phyloP scores from a whole-genome alignment of 2,888 invertebrate species.

The Chirona hameri region DNA sequence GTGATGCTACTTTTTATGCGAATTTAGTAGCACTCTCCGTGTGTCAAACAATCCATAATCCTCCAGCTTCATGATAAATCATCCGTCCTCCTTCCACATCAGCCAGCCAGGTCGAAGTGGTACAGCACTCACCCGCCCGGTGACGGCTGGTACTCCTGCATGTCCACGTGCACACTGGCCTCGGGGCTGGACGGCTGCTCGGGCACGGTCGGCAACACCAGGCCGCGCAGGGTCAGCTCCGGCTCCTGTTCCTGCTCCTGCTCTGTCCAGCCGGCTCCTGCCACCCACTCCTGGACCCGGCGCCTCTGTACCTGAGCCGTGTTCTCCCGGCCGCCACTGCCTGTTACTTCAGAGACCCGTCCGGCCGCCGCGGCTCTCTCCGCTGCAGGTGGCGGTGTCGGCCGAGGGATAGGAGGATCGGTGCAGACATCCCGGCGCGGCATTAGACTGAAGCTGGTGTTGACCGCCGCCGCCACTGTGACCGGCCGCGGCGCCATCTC shows the following conservation, averaged over 20 bases:
- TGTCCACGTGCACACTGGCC: slow-evolving; percentile 54
- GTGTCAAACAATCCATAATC: no score
- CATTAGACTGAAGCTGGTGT: neutral
- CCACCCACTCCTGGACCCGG: slow-evolving; percentile 23
- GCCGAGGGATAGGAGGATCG: neutral
- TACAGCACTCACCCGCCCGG: neutral
- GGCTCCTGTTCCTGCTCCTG: slow-evolving; percentile 35
- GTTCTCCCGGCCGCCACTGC: neutral
- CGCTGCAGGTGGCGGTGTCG: neutral
- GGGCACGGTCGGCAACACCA: slow-evolving; percentile 39
- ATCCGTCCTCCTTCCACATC: no score
- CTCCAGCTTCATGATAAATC: no score
- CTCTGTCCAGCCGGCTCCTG: slow-evolving; percentile 3
- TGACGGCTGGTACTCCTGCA: slow-evolving; percentile 51
- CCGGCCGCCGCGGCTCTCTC: neutral
- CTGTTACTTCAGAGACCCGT: no score
- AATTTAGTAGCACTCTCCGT: no score
- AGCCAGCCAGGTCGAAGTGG: no score
- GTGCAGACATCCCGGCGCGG: neutral
- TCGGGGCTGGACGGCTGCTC: slow-evolving; percentile 45
- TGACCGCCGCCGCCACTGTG: neutral
- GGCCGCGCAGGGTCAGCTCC: slow-evolving; percentile 40
- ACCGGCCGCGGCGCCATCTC: neutral
- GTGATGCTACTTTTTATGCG: no score
- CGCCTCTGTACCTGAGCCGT: neutral